Evolutionary conservation across 1,140 invertebrate genomes (phyloP).

Genomic region (Drosophila nigrodunni): DNA sequence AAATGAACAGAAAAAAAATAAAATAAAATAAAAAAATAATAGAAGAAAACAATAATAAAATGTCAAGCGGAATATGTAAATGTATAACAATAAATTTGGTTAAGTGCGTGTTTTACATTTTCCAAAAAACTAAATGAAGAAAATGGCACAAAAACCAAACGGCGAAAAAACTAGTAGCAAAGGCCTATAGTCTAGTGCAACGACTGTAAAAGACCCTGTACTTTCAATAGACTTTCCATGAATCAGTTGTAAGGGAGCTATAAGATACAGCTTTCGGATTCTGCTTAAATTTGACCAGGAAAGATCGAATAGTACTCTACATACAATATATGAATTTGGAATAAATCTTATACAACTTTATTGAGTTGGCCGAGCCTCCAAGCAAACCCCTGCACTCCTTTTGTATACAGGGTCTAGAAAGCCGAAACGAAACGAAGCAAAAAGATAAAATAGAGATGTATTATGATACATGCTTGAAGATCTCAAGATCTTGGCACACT

Average conservation of each 20-base stretch:
- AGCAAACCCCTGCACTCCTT: too few relatives aligned
- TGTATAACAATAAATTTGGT: constrained; percentile 61
- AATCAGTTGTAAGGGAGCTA: too few relatives aligned
- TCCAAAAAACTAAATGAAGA: constrained; percentile 21
- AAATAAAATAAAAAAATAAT: too few relatives aligned
- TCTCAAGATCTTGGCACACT: constrained; percentile 59
- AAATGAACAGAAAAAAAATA: background rate
- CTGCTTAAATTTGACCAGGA: too few relatives aligned
- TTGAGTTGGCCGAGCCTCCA: too few relatives aligned
- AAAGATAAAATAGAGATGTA: constrained; percentile 14
- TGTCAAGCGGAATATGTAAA: constrained; percentile 65
- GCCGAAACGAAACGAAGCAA: background rate
- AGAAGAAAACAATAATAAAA: constrained; percentile 45
- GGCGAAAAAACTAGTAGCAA: background rate
- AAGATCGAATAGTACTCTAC: too few relatives aligned
- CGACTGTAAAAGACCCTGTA: too few relatives aligned
- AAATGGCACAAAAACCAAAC: background rate
- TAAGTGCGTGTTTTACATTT: constrained; percentile 55
- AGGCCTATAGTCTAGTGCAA: background rate
- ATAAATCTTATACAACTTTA: too few relatives aligned
- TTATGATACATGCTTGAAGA: constrained; percentile 12
- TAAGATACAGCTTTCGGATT: too few relatives aligned
- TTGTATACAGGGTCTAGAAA: too few relatives aligned
- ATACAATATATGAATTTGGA: too few relatives aligned
- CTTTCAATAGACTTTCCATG: too few relatives aligned